Conservation (phyloP, 2,113 vertebrate genomes). For the Athene cunicularia region DNA sequence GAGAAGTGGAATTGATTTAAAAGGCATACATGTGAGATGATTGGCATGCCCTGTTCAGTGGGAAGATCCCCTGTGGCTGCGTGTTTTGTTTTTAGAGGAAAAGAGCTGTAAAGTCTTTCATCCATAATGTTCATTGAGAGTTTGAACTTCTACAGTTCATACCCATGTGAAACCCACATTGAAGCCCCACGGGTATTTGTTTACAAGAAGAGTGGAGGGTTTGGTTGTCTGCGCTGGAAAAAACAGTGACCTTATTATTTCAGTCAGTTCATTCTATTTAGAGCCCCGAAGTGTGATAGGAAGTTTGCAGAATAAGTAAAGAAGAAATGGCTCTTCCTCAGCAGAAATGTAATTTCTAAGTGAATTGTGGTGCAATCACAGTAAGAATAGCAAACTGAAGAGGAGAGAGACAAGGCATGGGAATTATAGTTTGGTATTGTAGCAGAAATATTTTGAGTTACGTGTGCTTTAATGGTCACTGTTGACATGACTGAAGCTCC, state of each 20-base stretch:
- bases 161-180: not conserved
- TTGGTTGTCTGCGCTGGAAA: not conserved
- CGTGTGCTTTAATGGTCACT: not conserved
- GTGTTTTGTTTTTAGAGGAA: not conserved
- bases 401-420: not conserved
- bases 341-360: not conserved
- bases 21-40: not conserved
- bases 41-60: not conserved
- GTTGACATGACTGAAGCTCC: not conserved
- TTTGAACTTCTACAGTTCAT: not conserved
- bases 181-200: not conserved
- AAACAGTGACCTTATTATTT: not conserved
- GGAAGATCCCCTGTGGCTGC: not conserved
- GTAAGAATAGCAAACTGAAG: not conserved
- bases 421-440: not conserved
- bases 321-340: not conserved
- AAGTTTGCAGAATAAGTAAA: not conserved
- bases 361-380: not conserved
- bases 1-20: not conserved
- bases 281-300: not conserved
- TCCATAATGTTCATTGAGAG: not conserved
- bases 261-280: not conserved
- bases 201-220: not conserved
- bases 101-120: not conserved
- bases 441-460: not conserved